Evolutionary conservation across 92 coral and sea anemone species (phyloP).

Genomic region (Palythoa grandiflora): DNA sequence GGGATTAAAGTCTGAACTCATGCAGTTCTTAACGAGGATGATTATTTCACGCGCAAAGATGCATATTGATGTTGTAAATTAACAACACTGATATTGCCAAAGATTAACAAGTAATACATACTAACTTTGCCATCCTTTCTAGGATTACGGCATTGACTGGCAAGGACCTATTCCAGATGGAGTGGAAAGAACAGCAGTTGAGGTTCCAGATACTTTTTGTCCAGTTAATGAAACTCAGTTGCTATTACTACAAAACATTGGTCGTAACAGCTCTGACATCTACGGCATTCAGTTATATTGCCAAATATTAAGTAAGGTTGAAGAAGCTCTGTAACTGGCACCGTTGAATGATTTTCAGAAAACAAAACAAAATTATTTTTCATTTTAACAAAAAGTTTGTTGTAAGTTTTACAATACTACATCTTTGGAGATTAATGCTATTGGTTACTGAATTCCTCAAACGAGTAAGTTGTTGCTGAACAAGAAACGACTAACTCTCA

Average conservation of each 20-base stretch:
- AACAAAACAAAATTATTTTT: too few relatives aligned
- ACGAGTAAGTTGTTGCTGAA: too few relatives aligned
- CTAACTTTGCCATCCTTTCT: not conserved
- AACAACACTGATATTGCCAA: too few relatives aligned
- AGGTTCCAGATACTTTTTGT: slow-evolving; percentile 50
- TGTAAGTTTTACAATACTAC: not conserved
- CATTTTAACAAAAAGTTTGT: too few relatives aligned
- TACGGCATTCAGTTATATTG: not conserved
- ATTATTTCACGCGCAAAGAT: too few relatives aligned
- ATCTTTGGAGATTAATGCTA: not conserved
- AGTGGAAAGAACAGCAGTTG: slow-evolving; percentile 39
- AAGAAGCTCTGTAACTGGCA: not conserved
- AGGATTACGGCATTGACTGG: slow-evolving; percentile 63
- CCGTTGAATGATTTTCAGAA: too few relatives aligned
- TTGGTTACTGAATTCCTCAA: not conserved
- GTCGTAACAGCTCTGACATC: not conserved
- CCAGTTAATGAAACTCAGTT: slow-evolving; percentile 41
- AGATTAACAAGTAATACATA: too few relatives aligned
- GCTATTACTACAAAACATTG: not conserved
- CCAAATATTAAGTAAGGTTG: not conserved
- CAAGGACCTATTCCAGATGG: slow-evolving; percentile 56
- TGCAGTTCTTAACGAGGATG: too few relatives aligned
- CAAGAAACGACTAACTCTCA: too few relatives aligned
- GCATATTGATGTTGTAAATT: too few relatives aligned
- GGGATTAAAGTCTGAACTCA: too few relatives aligned